Evolutionary conservation across 2,888 invertebrate genomes (phyloP), one percentile per base, ranked within the genome.

Genomic region (Conus canariensis): DNA sequence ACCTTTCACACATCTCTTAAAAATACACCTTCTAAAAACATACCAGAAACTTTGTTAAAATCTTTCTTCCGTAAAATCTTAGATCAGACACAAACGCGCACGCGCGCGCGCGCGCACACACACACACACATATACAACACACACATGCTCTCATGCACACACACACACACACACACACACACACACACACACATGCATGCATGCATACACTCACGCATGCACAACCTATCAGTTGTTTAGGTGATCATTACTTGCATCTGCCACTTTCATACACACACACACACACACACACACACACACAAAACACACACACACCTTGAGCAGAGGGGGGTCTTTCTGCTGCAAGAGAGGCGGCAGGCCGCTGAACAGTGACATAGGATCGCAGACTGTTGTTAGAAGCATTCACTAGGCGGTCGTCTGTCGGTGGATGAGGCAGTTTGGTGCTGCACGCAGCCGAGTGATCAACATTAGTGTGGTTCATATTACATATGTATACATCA

Each of bases 351-450:
- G 92, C 93, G 9, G 93, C 93, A 2, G 96, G 95, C 91, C 96
- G 85, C 90, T 94, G 95, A 0, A 96, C 95, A 0, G 95, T 95
- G 87, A 95, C 92, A 88, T 95, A 96, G 0, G 95, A 94, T 56
- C 95, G 92, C 16, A 95, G 91, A 89, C 94, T 95, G 90, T 94
- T 94, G 87, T 95, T 94, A 74, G 94, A 92, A 16, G 94, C 95
- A 90, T 95, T 95, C 16, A 94, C 93, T 64, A 95, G 92, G 85
- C 95, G 92, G 92, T 95, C 95, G 74, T 95, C 94, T 59, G 94
- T 93, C 19, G 93, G 88, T 16, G 92, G 92, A 30, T 92, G 91
- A 0, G 92, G 92, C 30, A 95, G 92, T 87, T 91, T 93, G 56
- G 94, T 92, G 92, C 95, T 95, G 92, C 64, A 92, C 45, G 45